Evolutionary conservation across 2,113 vertebrate species (phyloP).

Genomic region (Mesembrinibis cayennensis): DNA sequence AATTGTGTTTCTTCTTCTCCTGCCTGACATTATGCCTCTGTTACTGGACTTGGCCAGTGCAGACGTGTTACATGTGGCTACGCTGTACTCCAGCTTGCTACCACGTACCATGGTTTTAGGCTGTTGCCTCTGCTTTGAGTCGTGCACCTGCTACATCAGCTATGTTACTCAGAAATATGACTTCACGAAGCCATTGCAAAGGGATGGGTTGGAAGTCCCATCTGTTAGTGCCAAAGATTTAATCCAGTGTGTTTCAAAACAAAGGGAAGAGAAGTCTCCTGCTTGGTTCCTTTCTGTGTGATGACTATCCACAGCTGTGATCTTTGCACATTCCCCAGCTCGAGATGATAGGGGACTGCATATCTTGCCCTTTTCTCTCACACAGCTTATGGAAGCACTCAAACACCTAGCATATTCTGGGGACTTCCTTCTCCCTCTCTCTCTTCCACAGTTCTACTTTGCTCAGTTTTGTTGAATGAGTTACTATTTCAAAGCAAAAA

Average conservation of each 20-base stretch:
- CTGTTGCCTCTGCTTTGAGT: not conserved
- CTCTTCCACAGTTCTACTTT: not conserved
- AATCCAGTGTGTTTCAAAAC: not conserved
- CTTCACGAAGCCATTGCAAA: not conserved
- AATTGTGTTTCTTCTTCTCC: not conserved
- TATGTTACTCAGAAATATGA: not conserved
- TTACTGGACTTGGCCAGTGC: not conserved
- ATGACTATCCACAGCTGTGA: not conserved
- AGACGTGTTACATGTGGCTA: not conserved
- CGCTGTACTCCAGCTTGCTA: not conserved
- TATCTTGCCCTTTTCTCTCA: not conserved
- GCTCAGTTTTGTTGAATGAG: not conserved
- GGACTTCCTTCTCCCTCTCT: not conserved
- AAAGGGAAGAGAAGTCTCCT: not conserved
- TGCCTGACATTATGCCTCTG: not conserved
- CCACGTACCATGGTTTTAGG: not conserved
- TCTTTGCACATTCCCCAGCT: not conserved
- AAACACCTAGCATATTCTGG: not conserved
- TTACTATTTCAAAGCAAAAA: not conserved
- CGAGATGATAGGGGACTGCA: not conserved
- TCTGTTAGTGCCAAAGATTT: not conserved
- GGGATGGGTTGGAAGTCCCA: not conserved
- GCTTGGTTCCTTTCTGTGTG: not conserved
- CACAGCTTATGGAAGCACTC: not conserved
- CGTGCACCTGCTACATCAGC: not conserved